A percentile compares a stretch with the other conserved stretches of the same genome.
phyloP scores from a whole-genome alignment of 1,140 invertebrate species.

The Drosophila kanapiae region DNA sequence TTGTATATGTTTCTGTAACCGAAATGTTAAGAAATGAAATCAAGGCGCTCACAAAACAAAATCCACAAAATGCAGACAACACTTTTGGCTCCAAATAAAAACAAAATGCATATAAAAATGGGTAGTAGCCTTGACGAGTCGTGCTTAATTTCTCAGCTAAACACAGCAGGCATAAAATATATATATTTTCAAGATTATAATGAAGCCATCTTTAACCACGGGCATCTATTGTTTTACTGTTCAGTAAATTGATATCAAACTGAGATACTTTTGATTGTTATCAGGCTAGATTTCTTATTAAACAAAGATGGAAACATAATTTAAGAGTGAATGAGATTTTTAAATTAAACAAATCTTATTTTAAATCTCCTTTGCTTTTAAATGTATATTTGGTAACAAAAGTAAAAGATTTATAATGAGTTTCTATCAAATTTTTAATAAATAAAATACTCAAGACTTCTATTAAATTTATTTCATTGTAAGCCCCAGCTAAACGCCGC shows the following conservation, averaged over 20 bases:
- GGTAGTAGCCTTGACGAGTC: conserved; percentile 72
- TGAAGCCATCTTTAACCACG: conserved; percentile 42
- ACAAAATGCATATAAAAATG: conserved; percentile 44
- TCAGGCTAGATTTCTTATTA: background rate
- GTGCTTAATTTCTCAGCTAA: conserved; percentile 80
- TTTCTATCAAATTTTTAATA: background rate
- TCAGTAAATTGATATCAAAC: conserved; percentile 4
- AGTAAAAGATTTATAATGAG: background rate
- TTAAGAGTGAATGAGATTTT: background rate
- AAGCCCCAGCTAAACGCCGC: background rate
- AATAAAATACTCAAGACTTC: background rate
- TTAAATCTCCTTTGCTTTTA: background rate
- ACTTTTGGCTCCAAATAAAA: conserved; percentile 42
- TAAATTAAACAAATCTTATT: background rate
- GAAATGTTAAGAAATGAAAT: conserved; percentile 62
- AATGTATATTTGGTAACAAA: background rate
- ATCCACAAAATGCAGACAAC: conserved; percentile 62
- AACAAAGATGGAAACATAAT: background rate
- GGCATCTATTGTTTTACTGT: conserved; percentile 25
- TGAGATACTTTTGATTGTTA: conserved; percentile 1
- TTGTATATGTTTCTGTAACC: conserved; percentile 27
- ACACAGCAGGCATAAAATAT: conserved; percentile 77
- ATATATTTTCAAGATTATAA: conserved; percentile 79
- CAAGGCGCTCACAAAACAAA: conserved; percentile 62
- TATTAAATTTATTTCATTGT: background rate